These are phyloP conservation scores for Diabrotica undecimpunctata DNA, from an alignment of 1,140 invertebrate genomes.

Conservation along the genomic window DNA sequence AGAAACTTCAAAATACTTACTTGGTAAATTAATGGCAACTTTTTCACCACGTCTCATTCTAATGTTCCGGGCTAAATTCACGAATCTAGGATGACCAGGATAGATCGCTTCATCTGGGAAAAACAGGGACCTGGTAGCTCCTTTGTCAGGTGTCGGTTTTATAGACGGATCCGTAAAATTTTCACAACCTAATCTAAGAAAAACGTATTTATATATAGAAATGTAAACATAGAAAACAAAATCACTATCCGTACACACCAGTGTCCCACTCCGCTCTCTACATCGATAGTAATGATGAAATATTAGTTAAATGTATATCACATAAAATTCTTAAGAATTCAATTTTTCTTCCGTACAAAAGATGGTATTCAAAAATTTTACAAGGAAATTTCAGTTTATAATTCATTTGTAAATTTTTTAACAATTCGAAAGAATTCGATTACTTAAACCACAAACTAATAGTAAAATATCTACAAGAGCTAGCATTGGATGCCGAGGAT, in stretches of 20 bases:
- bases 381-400: too few relatives aligned
- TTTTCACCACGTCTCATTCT: slow-evolving; percentile 86
- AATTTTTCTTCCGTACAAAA: too few relatives aligned
- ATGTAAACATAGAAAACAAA: not conserved
- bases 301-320: too few relatives aligned
- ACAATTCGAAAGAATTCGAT: too few relatives aligned
- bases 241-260: not conserved
- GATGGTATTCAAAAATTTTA: too few relatives aligned
- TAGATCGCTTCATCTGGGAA: slow-evolving; percentile 95
- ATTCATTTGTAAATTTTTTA: too few relatives aligned
- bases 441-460: too few relatives aligned
- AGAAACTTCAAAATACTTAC: slow-evolving; percentile 58
- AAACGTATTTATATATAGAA: slow-evolving; percentile 4
- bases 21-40: slow-evolving; percentile 93
- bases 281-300: too few relatives aligned
- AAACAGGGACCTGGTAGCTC: slow-evolving; percentile 83
- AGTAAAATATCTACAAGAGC: too few relatives aligned
- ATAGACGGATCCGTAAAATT: slow-evolving; percentile 83
- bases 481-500: too few relatives aligned
- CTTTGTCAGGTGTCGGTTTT: slow-evolving; percentile 65
- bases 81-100: slow-evolving; percentile 91
- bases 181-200: slow-evolving; percentile 74
- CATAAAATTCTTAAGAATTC: too few relatives aligned
- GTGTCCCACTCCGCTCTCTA: too few relatives aligned
- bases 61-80: slow-evolving; percentile 92